Conservation (phyloP, 1,140 invertebrate genomes). For the Wasmannia auropunctata region DNA sequence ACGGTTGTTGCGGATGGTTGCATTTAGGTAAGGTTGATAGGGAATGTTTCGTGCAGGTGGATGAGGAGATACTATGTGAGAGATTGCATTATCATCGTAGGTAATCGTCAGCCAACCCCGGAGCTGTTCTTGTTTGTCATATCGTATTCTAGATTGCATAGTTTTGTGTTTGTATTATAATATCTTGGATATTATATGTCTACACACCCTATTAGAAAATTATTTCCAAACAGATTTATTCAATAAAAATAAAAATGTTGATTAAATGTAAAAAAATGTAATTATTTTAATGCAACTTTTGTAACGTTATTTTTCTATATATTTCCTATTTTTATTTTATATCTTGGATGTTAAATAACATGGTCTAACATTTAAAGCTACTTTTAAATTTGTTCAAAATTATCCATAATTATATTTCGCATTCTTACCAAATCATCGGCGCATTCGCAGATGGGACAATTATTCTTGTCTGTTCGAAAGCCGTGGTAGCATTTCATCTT, state of each 20-base stretch:
- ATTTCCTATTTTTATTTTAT: background rate
- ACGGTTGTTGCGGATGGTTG: slow-evolving; percentile 1
- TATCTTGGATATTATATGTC: background rate
- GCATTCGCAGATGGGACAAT: slow-evolving; percentile 78
- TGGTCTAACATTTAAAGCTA: background rate
- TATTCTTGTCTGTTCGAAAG: slow-evolving; percentile 63
- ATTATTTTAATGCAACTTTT: background rate
- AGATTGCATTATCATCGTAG: slow-evolving; percentile 21
- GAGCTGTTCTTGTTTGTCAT: background rate
- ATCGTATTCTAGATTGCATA: background rate
- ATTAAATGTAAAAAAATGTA: background rate
- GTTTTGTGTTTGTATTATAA: background rate
- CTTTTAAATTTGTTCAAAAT: background rate
- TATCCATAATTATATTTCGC: background rate
- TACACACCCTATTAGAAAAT: background rate
- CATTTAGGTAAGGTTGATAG: slow-evolving; percentile 28
- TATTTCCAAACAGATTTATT: background rate
- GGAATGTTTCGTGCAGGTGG: background rate
- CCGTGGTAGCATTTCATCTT: slow-evolving; percentile 74
- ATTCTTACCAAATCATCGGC: slow-evolving; percentile 40
- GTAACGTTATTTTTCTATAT: background rate
- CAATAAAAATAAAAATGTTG: background rate
- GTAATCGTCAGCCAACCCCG: slow-evolving; percentile 1
- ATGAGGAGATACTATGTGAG: background rate
- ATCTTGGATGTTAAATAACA: background rate